Evolutionary conservation across 2,888 invertebrate species (phyloP).

Genomic region (Trissonchulus latispiculum): DNA sequence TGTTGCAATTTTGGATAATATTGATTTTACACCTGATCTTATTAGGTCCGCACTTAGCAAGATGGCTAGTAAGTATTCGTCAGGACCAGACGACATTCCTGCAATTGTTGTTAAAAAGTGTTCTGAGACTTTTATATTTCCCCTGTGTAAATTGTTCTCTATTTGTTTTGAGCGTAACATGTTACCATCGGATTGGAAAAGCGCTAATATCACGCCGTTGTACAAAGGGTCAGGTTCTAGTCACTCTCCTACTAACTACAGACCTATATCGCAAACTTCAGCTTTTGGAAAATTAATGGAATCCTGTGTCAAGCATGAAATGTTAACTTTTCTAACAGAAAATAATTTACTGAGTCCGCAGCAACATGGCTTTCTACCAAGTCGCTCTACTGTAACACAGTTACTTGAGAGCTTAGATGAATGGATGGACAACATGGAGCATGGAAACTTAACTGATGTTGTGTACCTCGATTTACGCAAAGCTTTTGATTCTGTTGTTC

Average conservation of each 20-base stretch:
- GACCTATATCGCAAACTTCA: slow-evolving; percentile 12
- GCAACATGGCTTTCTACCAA: slow-evolving; percentile 1
- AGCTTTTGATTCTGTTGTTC: slow-evolving; percentile 20
- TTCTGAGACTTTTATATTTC: neutral
- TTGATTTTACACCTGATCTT: neutral
- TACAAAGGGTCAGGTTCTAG: neutral
- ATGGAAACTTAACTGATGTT: slow-evolving; percentile 13
- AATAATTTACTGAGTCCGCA: slow-evolving; percentile 7
- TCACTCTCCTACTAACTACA: neutral
- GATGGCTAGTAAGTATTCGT: neutral
- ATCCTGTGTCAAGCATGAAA: neutral
- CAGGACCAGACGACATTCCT: slow-evolving; percentile 11
- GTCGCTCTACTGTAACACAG: neutral
- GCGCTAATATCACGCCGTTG: neutral
- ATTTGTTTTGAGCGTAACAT: neutral
- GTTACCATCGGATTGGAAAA: neutral
- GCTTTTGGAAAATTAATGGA: slow-evolving; percentile 4
- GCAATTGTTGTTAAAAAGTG: neutral
- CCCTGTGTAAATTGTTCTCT: neutral
- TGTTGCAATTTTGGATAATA: neutral
- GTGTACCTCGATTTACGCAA: slow-evolving; percentile 18
- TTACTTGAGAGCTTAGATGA: neutral
- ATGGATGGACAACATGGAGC: neutral
- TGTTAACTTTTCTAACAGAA: neutral
- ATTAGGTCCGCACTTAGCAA: neutral